These are phyloP conservation scores for Orientallactaga sibirica DNA, from an alignment of 2,797 vertebrate species.

Conservation along the genomic window DNA sequence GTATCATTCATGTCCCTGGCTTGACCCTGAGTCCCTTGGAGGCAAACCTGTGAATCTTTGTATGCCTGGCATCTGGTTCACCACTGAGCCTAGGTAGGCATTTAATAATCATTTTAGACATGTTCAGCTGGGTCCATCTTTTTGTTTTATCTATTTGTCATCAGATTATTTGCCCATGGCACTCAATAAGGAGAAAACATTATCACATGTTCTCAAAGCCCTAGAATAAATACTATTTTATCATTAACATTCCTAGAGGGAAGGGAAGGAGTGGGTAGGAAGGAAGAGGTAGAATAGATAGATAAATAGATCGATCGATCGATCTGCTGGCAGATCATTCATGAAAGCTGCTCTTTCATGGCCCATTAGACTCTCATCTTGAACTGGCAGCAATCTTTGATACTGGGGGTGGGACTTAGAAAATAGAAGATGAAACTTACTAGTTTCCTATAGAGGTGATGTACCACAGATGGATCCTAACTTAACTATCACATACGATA, in stretches of 20 bases:
- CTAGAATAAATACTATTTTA: constrained; percentile 8
- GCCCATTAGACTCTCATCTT: constrained; percentile 47
- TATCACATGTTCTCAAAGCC: background rate
- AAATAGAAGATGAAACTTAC: background rate
- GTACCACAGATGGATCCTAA: background rate
- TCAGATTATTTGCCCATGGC: background rate
- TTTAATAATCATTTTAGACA: background rate
- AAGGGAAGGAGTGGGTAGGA: no score
- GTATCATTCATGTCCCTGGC: background rate
- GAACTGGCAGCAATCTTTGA: constrained; percentile 9
- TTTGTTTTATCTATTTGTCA: background rate
- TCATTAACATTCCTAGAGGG: background rate
- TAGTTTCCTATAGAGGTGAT: background rate
- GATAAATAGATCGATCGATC: background rate
- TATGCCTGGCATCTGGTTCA: background rate
- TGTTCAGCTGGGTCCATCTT: background rate
- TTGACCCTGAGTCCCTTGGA: background rate
- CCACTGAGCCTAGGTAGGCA: background rate
- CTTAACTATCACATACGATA: background rate
- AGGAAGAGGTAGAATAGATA: background rate
- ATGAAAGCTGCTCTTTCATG: constrained; percentile 42
- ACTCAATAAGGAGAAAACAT: constrained; percentile 31
- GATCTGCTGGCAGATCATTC: constrained; percentile 15
- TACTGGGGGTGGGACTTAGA: background rate
- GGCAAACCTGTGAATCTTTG: background rate